phyloP scores from a whole-genome alignment of 2,888 invertebrate species.

The Oscheius sp. region DNA sequence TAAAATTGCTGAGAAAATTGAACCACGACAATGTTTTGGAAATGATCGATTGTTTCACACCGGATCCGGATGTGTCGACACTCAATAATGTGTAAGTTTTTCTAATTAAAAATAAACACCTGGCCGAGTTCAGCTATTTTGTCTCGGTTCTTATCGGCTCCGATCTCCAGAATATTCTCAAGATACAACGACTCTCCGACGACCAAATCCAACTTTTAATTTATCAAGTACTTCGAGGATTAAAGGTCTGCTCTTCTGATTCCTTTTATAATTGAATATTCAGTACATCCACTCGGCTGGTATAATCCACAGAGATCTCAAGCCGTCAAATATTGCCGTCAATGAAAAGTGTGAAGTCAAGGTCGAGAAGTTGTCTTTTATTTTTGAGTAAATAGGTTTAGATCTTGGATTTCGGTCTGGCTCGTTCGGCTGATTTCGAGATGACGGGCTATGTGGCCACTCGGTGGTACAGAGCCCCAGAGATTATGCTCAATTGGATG shows the following conservation, averaged over 20 bases:
- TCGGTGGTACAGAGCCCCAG: conserved; percentile 73
- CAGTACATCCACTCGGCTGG: conserved; percentile 95
- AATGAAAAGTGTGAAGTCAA: conserved; percentile 98
- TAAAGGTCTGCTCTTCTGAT: conserved; percentile 79
- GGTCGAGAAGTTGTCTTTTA: conserved; percentile 75
- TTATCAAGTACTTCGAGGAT: conserved; percentile 94
- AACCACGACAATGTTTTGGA: conserved; percentile 95
- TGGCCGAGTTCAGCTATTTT: conserved; percentile 80
- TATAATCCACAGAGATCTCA: conserved; percentile 95
- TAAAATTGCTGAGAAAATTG: conserved; percentile 95
- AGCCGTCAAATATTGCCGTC: conserved; percentile 98
- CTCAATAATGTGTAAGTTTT: conserved; percentile 68
- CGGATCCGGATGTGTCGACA: conserved; percentile 54
- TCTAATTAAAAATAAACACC: background rate
- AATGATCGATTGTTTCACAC: conserved; percentile 69
- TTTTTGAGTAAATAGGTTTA: conserved; percentile 74
- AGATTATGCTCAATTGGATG: conserved; percentile 81
- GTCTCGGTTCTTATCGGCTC: conserved; percentile 99
- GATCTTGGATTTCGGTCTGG: conserved; percentile 76
- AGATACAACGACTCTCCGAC: conserved; percentile 94
- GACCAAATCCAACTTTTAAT: conserved; percentile 98
- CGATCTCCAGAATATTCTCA: conserved; percentile 95
- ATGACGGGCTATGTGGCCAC: conserved; percentile 84
- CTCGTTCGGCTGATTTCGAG: conserved; percentile 79
- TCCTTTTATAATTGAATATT: conserved; percentile 42